Evolutionary conservation across 2,113 vertebrate species (phyloP).

Genomic region (Myotis yumanensis): DNA sequence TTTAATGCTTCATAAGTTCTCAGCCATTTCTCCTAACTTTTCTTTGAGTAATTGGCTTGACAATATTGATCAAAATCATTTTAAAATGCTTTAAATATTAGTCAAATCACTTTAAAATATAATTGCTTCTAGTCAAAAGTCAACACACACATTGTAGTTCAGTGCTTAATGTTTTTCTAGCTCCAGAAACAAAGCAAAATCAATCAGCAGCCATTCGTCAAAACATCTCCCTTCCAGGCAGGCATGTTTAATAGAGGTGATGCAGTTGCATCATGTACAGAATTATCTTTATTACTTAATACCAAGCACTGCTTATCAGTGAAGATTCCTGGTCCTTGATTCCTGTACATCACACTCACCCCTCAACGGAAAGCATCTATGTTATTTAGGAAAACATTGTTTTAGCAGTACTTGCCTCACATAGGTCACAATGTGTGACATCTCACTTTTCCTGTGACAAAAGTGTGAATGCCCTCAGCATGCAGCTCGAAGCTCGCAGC

Average conservation of each 20-base stretch:
- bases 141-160: background rate
- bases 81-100: background rate
- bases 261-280: background rate
- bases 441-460: slow-evolving; percentile 12
- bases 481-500: background rate
- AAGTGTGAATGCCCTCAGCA: slow-evolving; percentile 34
- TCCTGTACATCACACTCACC: background rate
- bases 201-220: background rate
- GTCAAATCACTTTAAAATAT: slow-evolving; percentile 22
- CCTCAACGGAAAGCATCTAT: background rate
- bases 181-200: background rate
- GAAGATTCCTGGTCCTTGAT: background rate
- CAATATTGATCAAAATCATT: background rate
- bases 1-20: background rate
- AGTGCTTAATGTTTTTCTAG: background rate
- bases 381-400: slow-evolving; percentile 13
- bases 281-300: background rate
- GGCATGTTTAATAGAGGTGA: background rate
- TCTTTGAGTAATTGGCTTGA: background rate
- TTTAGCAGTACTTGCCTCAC: background rate
- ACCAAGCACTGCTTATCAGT: background rate
- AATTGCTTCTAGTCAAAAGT: slow-evolving; percentile 26
- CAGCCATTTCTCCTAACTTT: background rate
- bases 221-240: background rate
- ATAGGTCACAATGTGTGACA: background rate